These are phyloP conservation scores for Folsomia manolachei DNA, from an alignment of 2,888 invertebrate genomes.

Conservation along the genomic window DNA sequence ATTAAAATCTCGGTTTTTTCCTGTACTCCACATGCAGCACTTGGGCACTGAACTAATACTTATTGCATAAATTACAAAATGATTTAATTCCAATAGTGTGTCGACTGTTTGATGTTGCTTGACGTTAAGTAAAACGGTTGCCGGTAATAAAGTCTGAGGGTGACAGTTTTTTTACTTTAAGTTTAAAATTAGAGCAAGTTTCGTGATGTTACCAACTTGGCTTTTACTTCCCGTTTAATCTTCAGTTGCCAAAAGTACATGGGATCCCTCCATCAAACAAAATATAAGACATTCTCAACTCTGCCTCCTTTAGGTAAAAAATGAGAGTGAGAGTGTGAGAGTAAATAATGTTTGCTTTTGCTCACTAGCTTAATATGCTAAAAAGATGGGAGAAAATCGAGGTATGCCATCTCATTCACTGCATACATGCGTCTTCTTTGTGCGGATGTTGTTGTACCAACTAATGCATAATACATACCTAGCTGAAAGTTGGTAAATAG, in stretches of 20 bases:
- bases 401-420: no score
- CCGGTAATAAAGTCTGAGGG: neutral
- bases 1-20: no score
- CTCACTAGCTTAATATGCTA: slow-evolving; percentile 3
- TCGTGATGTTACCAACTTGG: neutral
- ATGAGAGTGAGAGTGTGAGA: slow-evolving; percentile 13
- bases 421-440: neutral
- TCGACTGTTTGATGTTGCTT: no score
- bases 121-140: neutral
- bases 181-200: neutral
- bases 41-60: no score
- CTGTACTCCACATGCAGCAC: no score
- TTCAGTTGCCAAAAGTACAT: neutral
- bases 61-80: no score
- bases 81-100: no score
- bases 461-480: neutral
- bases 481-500: neutral
- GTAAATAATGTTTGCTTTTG: slow-evolving; percentile 19
- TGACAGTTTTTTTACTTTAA: no score
- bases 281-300: neutral
- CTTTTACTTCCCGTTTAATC: neutral
- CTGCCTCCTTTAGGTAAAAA: slow-evolving; percentile 11
- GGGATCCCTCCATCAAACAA: neutral
- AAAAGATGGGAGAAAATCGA: neutral
- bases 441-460: neutral